Percentiles rank a stretch among this genome's conserved stretches.
These are phyloP conservation scores for Halichoerus grypus DNA, from an alignment of 2,113 vertebrate species.

Conservation along the genomic window DNA sequence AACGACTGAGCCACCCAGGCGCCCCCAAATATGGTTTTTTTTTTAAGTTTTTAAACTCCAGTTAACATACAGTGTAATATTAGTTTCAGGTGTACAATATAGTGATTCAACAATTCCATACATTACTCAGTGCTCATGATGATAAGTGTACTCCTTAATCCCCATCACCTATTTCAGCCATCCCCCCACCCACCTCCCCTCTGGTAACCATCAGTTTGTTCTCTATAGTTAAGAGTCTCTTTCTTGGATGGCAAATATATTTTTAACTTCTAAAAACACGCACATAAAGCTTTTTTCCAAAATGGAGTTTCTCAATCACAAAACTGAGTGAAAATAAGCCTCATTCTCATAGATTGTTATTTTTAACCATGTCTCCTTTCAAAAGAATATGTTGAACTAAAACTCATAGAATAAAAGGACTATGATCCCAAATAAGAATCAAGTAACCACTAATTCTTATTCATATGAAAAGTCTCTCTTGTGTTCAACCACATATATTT, in stretches of 20 bases:
- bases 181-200: neutral
- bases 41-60: neutral
- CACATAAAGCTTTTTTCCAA: neutral
- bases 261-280: slow-evolving; percentile 42
- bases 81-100: neutral
- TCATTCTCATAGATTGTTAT: slow-evolving; percentile 34
- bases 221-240: neutral
- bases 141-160: neutral
- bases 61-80: neutral
- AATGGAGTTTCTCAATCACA: slow-evolving; percentile 36
- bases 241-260: neutral
- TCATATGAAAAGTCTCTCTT: slow-evolving; percentile 68
- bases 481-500: slow-evolving; percentile 78
- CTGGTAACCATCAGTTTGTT: neutral
- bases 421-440: slow-evolving; percentile 63
- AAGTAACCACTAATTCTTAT: slow-evolving; percentile 73
- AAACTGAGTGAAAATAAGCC: slow-evolving; percentile 37
- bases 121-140: neutral
- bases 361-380: slow-evolving; percentile 27
- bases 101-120: neutral
- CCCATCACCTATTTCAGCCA: neutral
- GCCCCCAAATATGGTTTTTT: too few relatives aligned
- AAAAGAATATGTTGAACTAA: slow-evolving; percentile 54
- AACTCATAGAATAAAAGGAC: slow-evolving; percentile 50
- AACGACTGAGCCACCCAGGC: too few relatives aligned